Percentiles rank a stretch among this genome's conserved stretches.
phyloP scores from a whole-genome alignment of 2,797 vertebrate species.

The Sebastes matsubarae region DNA sequence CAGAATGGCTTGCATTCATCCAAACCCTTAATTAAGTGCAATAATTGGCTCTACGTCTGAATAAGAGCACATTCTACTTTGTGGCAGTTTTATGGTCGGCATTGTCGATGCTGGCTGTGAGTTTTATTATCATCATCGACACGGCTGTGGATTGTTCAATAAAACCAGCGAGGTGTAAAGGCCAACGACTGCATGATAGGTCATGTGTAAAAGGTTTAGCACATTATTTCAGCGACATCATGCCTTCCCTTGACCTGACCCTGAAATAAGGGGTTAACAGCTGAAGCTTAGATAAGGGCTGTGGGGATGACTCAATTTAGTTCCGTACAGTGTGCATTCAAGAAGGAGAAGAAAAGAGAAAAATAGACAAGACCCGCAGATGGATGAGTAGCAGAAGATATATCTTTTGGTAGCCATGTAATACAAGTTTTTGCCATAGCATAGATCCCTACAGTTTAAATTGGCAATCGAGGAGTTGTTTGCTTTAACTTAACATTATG shows the following conservation, averaged over 20 bases:
- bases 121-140: constrained; percentile 31
- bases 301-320: constrained; percentile 22
- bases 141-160: constrained; percentile 18
- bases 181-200: constrained; percentile 10
- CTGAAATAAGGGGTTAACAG: constrained; percentile 12
- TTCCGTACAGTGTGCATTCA: not conserved
- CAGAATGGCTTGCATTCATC: constrained; percentile 1
- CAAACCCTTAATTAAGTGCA: constrained; percentile 8
- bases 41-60: constrained; percentile 8
- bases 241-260: constrained; percentile 33
- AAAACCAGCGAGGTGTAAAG: constrained; percentile 47
- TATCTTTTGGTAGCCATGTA: too few species aligned
- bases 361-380: not conserved
- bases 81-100: not conserved
- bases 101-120: not conserved
- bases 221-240: constrained; percentile 23
- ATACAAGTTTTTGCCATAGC: too few species aligned
- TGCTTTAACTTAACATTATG: too few species aligned
- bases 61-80: not conserved
- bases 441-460: too few species aligned
- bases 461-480: too few species aligned
- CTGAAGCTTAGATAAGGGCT: not conserved
- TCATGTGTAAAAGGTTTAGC: constrained; percentile 53
- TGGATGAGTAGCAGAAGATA: too few species aligned
- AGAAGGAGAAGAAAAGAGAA: not conserved